These are phyloP conservation scores for Callipepla californica DNA, from an alignment of 2,113 vertebrate species.

Conservation along the genomic window DNA sequence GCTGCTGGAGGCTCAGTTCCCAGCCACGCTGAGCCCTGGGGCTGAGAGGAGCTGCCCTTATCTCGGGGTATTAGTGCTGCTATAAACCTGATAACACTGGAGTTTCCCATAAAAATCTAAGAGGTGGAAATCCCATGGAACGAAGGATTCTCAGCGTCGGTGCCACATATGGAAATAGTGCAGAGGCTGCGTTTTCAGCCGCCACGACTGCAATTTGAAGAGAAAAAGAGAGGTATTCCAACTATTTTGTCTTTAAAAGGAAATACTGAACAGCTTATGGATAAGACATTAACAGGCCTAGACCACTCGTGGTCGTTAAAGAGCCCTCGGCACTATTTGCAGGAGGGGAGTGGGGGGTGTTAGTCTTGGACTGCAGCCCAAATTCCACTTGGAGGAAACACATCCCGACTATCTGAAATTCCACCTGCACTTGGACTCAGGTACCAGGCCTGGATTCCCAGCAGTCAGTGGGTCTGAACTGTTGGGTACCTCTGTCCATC, in stretches of 20 bases:
- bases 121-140: conserved; percentile 11
- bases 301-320: conserved; percentile 49
- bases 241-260: conserved; percentile 75
- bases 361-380: conserved; percentile 59
- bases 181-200: not conserved
- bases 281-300: conserved; percentile 66
- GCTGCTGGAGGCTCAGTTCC: not conserved
- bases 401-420: conserved; percentile 24
- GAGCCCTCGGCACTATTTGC: conserved; percentile 44
- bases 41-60: conserved; percentile 28
- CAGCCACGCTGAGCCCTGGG: not conserved
- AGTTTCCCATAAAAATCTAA: conserved; percentile 32
- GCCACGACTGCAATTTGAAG: conserved; percentile 40
- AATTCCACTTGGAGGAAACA: conserved; percentile 58
- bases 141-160: not conserved
- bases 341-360: not conserved
- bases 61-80: not conserved
- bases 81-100: not conserved
- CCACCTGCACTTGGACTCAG: not conserved
- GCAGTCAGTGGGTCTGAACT: fast-evolving
- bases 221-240: conserved; percentile 64
- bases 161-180: conserved; percentile 25
- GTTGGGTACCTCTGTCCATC: not conserved
- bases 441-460: not conserved
- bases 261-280: conserved; percentile 70